Evolutionary conservation across 2,113 vertebrate species (phyloP), one percentile per base, ranked within the genome.

Genomic region (Ariopsis seemanni): DNA sequence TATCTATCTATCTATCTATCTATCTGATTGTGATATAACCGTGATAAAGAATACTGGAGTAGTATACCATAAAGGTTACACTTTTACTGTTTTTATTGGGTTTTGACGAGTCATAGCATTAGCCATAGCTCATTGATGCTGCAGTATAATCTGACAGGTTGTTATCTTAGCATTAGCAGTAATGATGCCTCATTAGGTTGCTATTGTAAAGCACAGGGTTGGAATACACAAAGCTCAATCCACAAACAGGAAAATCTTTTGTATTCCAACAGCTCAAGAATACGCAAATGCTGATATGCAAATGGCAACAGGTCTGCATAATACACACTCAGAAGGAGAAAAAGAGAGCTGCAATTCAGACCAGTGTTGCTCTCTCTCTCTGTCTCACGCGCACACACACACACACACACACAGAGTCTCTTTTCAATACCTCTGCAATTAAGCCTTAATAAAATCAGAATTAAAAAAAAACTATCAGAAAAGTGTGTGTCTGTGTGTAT

Each of bases 161-260:
- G 52, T 58, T 65, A 67, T 65, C 84, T 88, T 90, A 83, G 50
- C 9, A 78, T 20, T 55, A 69, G 65, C 89, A 93, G 88, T 90
- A 88, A 52, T 83, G 84, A 88, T 91, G 87, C 91, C 92, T 93
- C 91, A 92, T 89, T 79, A 91, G 91, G 92, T 67, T 79, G 55
- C 84, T 52, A 57, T 60, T 79, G 86, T 92, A 94, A 93, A 93
- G 93, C 90, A 91, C 27, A 78, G 63, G 7, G 22, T 81, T 74
- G 80, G 91, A 96, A 96, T 95, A 96, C 94, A 96, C 95, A 95
- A 91, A 5, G 72, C 89, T 89, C 93, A 95, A 94, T 93, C 93
- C 91, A 93, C 92, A 95, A 93, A 27, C 74, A 91, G 92, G 55
- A 48, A 74, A 55, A 58, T 22, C 78, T 71, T 89, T 86, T 86